These are phyloP conservation scores for Agonum fuliginosum DNA, from an alignment of 2,888 invertebrate species.

Conservation along the genomic window DNA sequence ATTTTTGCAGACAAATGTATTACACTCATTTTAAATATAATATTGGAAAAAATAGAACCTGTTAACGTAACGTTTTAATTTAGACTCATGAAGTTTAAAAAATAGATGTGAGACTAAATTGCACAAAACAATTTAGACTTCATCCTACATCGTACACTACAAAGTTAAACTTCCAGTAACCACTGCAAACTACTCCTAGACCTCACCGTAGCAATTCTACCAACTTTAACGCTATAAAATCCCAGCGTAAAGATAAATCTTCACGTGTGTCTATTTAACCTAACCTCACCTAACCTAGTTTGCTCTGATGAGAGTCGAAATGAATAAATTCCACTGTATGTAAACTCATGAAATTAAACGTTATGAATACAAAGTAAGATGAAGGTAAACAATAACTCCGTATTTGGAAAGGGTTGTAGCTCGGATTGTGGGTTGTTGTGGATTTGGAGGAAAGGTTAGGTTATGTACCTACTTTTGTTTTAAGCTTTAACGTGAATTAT, in stretches of 20 bases:
- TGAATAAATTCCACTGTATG: slow-evolving; percentile 27
- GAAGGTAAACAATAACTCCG: slow-evolving; percentile 46
- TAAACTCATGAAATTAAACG: slow-evolving; percentile 48
- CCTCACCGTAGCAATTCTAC: not conserved
- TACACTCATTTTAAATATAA: too few species aligned
- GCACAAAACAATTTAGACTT: slow-evolving; percentile 21
- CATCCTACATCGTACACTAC: not conserved
- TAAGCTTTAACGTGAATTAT: slow-evolving; percentile 17
- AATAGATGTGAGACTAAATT: too few species aligned
- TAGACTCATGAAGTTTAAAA: too few species aligned
- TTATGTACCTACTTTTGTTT: slow-evolving; percentile 28
- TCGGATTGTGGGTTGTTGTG: not conserved
- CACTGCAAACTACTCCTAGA: slow-evolving; percentile 5
- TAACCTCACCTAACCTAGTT: slow-evolving; percentile 12
- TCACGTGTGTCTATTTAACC: slow-evolving; percentile 12
- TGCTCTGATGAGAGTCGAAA: not conserved
- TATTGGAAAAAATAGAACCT: too few species aligned
- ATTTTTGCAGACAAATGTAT: too few species aligned
- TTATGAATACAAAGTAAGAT: slow-evolving; percentile 51
- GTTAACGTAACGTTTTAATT: too few species aligned
- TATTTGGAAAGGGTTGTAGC: not conserved
- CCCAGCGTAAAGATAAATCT: slow-evolving; percentile 27
- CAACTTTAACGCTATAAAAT: slow-evolving; percentile 24
- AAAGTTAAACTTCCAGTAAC: slow-evolving; percentile 2
- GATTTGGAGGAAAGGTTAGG: not conserved